These are phyloP conservation scores for Eustalomyia histrio DNA, from an alignment of 2,888 invertebrate genomes.

Conservation along the genomic window DNA sequence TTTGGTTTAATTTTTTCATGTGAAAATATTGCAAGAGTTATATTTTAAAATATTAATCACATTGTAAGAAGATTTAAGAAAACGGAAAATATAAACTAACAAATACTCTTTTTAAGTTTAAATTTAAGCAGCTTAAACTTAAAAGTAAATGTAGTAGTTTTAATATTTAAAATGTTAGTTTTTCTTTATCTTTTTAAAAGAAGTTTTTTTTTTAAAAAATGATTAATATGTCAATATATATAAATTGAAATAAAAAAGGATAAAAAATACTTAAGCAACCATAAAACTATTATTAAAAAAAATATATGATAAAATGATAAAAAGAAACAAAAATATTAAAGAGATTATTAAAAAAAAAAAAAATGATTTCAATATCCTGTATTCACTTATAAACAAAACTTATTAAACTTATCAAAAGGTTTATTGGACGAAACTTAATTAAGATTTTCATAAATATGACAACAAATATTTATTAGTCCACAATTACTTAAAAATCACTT, in stretches of 20 bases:
- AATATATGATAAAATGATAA: background rate
- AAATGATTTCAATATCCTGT: too few species aligned
- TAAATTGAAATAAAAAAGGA: slow-evolving; percentile 12
- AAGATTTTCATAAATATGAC: too few species aligned
- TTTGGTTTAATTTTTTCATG: slow-evolving; percentile 43
- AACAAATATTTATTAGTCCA: too few species aligned
- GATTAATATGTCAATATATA: slow-evolving; percentile 39
- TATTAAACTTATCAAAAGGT: too few species aligned
- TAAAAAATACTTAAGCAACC: slow-evolving; percentile 25
- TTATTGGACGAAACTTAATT: too few species aligned
- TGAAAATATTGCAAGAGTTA: slow-evolving; percentile 38
- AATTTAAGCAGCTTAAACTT: slow-evolving; percentile 55
- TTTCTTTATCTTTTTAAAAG: slow-evolving; percentile 18
- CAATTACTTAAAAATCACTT: too few species aligned
- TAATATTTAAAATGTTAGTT: background rate
- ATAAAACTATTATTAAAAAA: background rate
- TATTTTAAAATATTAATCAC: slow-evolving; percentile 57
- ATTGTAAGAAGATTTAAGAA: slow-evolving; percentile 48
- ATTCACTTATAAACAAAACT: too few species aligned
- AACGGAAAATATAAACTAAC: background rate
- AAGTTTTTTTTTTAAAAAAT: slow-evolving; percentile 14
- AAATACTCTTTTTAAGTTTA: slow-evolving; percentile 17
- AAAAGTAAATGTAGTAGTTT: slow-evolving; percentile 24
- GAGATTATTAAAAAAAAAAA: slow-evolving; percentile 1
- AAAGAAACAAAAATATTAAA: slow-evolving; percentile 1